A percentile compares a stretch with the other conserved stretches of the same genome.
Evolutionary conservation across 2,113 vertebrate genomes (phyloP).

Genomic region (Lucifuga dentata): DNA sequence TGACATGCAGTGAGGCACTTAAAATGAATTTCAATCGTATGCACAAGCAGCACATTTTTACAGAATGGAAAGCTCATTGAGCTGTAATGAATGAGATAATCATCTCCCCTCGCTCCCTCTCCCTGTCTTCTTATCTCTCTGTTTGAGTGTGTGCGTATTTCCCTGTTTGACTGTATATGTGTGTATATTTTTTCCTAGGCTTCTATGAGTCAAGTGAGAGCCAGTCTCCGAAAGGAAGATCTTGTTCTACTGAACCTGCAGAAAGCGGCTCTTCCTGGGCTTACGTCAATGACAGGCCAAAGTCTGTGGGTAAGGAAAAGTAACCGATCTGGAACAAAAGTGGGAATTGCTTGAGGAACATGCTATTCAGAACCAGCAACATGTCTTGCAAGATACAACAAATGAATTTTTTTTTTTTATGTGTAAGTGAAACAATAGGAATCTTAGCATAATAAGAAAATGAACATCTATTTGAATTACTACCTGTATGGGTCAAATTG

Average conservation of each 20-base stretch:
- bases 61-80: constrained; percentile 15
- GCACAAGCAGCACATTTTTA: constrained; percentile 20
- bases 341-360: background rate
- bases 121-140: constrained; percentile 12
- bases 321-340: background rate
- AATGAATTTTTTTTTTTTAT: background rate
- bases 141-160: too few relatives aligned
- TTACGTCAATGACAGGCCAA: constrained; percentile 85
- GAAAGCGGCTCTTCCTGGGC: constrained; percentile 76
- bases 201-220: constrained; percentile 86
- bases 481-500: too few relatives aligned
- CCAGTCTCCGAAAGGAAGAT: constrained; percentile 81
- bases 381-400: background rate
- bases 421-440: background rate
- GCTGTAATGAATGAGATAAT: constrained; percentile 16
- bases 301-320: constrained; percentile 86
- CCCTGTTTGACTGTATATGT: background rate
- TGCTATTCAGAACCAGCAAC: background rate
- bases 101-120: constrained; percentile 1
- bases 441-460: too few relatives aligned
- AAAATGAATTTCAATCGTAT: background rate
- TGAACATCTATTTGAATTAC: too few relatives aligned
- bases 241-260: constrained; percentile 78
- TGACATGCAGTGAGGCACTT: constrained; percentile 5
- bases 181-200: constrained; percentile 66